phyloP scores from a whole-genome alignment of 2,888 invertebrate species.

The Eledone cirrhosa region DNA sequence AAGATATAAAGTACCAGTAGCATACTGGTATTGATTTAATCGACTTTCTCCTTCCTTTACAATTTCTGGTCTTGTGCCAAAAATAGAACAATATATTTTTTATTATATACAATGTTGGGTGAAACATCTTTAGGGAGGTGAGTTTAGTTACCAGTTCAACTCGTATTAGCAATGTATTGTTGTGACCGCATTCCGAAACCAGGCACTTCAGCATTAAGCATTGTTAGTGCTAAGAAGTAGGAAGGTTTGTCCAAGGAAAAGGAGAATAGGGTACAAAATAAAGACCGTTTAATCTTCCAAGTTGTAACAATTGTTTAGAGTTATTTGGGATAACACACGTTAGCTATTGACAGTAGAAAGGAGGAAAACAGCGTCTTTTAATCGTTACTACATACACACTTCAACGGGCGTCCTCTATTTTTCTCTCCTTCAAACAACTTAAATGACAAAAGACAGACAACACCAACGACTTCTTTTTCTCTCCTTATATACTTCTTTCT shows the following conservation, averaged over 20 bases:
- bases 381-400: not conserved
- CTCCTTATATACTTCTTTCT: too few species aligned
- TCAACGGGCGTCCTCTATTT: not conserved
- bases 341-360: not conserved
- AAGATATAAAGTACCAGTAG: too few species aligned
- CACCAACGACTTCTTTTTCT: not conserved
- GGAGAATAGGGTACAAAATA: not conserved
- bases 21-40: too few species aligned
- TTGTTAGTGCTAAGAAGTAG: constrained; percentile 6
- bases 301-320: not conserved
- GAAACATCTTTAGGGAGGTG: not conserved
- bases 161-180: constrained; percentile 13
- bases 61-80: too few species aligned
- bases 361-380: not conserved
- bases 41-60: too few species aligned
- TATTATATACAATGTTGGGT: too few species aligned
- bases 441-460: not conserved
- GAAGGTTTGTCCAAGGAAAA: constrained; percentile 1
- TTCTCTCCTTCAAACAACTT: not conserved
- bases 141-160: constrained; percentile 4
- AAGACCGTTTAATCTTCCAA: not conserved
- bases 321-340: not conserved
- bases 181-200: constrained; percentile 9
- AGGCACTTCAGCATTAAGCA: not conserved
- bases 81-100: too few species aligned